These are phyloP conservation scores for Belgica antarctica DNA, from an alignment of 2,888 invertebrate genomes.

Conservation along the genomic window DNA sequence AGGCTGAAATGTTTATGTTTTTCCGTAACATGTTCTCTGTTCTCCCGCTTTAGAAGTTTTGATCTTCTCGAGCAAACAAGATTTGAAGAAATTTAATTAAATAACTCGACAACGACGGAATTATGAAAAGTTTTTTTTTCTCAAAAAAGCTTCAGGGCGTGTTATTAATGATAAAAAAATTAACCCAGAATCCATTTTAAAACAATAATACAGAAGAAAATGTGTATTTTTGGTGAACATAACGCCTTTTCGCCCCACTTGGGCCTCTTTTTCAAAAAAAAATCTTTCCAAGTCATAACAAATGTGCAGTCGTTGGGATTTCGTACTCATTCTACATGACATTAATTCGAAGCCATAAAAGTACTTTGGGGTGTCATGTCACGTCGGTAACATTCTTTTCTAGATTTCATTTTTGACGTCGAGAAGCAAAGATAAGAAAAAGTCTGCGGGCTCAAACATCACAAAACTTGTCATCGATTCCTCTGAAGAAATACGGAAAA, in stretches of 20 bases:
- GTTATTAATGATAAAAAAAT: slow-evolving; percentile 1
- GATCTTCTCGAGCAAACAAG: too few species aligned
- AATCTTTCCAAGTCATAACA: background rate
- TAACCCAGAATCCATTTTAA: background rate
- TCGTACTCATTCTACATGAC: background rate
- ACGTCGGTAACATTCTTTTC: too few species aligned
- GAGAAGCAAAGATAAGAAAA: too few species aligned
- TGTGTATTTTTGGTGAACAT: background rate
- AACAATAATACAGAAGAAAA: background rate
- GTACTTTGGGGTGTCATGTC: background rate
- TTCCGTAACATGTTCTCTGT: too few species aligned
- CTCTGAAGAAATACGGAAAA: background rate
- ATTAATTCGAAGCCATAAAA: slow-evolving; percentile 24
- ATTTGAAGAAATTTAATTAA: too few species aligned
- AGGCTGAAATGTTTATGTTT: too few species aligned
- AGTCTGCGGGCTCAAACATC: too few species aligned
- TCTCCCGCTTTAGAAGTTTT: too few species aligned
- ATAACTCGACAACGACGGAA: too few species aligned
- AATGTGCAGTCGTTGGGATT: background rate
- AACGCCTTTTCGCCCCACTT: background rate
- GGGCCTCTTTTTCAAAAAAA: slow-evolving; percentile 7
- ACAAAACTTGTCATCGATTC: too few species aligned
- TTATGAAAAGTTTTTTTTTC: background rate
- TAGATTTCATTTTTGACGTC: too few species aligned
- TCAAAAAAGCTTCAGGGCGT: slow-evolving; percentile 5